These are phyloP conservation scores for Drosophila sucinea DNA, from an alignment of 1,140 invertebrate genomes.

Conservation along the genomic window DNA sequence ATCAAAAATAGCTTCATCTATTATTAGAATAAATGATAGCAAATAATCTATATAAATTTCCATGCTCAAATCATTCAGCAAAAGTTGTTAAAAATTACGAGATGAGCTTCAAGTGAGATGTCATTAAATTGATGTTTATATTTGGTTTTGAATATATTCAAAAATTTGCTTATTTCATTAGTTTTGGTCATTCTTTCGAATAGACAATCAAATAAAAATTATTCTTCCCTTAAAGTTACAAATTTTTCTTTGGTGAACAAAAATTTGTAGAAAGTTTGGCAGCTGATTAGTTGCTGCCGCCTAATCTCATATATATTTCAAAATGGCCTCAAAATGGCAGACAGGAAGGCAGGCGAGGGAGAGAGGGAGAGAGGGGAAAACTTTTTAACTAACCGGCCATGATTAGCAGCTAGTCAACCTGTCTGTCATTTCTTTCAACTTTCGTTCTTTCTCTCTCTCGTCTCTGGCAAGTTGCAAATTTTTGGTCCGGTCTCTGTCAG, in stretches of 20 bases:
- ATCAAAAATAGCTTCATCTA: too few species aligned
- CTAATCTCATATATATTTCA: slow-evolving; percentile 1
- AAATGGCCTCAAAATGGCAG: background rate
- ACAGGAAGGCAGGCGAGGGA: background rate
- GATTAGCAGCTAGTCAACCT: slow-evolving; percentile 11
- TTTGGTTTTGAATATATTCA: too few species aligned
- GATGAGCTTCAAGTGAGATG: too few species aligned
- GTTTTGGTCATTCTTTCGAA: too few species aligned
- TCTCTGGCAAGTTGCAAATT: slow-evolving; percentile 1
- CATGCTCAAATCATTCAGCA: background rate
- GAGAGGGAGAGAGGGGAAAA: background rate
- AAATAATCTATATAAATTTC: background rate
- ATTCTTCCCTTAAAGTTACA: background rate
- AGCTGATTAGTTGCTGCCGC: slow-evolving; percentile 2
- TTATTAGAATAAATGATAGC: background rate
- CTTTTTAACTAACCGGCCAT: slow-evolving; percentile 5
- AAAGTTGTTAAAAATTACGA: too few species aligned
- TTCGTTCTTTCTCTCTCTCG: background rate
- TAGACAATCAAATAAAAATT: too few species aligned
- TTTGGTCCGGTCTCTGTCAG: background rate
- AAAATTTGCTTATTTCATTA: too few species aligned
- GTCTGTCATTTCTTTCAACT: slow-evolving; percentile 13
- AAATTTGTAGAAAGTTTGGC: slow-evolving; percentile 7
- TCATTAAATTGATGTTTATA: too few species aligned
- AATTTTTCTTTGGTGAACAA: background rate